A percentile compares a stretch with the other conserved stretches of the same genome.
These are phyloP conservation scores for Meiosimyza decipiens DNA, from an alignment of 2,888 invertebrate species.

Conservation along the genomic window DNA sequence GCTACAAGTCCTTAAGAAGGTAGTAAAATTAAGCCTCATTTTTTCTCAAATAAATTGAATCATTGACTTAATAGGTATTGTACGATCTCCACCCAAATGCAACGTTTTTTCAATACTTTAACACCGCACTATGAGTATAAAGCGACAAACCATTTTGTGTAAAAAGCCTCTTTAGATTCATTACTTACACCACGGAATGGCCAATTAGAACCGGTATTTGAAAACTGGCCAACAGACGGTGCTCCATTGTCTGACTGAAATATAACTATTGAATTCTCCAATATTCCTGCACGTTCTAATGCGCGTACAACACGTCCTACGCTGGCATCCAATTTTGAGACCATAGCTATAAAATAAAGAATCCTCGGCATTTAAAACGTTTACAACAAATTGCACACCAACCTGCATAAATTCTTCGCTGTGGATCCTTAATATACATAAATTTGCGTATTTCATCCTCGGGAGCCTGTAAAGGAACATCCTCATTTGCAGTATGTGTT, in stretches of 20 bases:
- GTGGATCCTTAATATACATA: constrained; percentile 74
- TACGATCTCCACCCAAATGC: no score
- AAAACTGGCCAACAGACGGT: constrained; percentile 76
- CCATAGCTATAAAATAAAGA: constrained; percentile 75
- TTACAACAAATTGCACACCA: not conserved
- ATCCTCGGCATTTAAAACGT: not conserved
- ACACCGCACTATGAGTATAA: no score
- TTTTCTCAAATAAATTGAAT: no score
- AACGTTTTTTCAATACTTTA: no score
- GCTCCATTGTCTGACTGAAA: constrained; percentile 93
- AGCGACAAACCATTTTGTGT: no score
- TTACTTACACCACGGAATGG: constrained; percentile 79
- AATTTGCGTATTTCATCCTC: constrained; percentile 77
- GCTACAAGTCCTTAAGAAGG: no score
- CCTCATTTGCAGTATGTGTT: constrained; percentile 80
- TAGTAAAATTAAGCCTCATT: no score
- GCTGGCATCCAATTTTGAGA: constrained; percentile 85
- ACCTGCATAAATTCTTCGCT: constrained; percentile 78
- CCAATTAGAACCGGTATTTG: constrained; percentile 82
- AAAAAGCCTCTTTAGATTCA: not conserved
- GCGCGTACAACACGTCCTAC: constrained; percentile 81
- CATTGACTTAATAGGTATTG: no score
- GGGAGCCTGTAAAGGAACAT: constrained; percentile 78
- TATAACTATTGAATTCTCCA: constrained; percentile 84
- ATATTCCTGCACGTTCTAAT: constrained; percentile 74